Evolutionary conservation across 37 sponge, comb jelly and placozoan species (phyloP), one percentile per base, ranked within the genome.

Genomic region (Aplysina aerophoba): DNA sequence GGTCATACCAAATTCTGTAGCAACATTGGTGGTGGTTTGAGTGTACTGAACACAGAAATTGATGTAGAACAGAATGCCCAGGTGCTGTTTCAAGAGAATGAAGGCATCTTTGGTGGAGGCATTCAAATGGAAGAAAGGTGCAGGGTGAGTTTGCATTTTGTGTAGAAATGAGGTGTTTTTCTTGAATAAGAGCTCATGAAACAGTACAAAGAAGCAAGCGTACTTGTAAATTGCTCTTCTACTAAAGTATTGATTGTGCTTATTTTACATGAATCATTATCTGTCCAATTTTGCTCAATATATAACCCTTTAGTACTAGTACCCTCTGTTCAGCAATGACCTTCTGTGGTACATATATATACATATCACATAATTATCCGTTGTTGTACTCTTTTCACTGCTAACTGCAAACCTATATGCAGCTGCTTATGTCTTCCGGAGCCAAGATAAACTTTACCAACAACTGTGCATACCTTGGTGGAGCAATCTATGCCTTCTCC

Each of bases 91-190:
- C 60, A 67, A 12, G 54, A 67, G 25, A 93, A 93, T 65, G 59
- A 15, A 8, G 93, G 90, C 37, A 80, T 85, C 56, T 93, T 93
- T 84, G 93, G 93, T 66, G 93, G 82, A 19, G 93, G 93, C n/a
- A 87, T 93, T 34, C 83, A 86, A 0, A 87, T 93, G 90, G 90
- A 90, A 41, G 93, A 90, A 55, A 44, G 82, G 3, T 93, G 93
- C 41, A 30, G 84, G 88, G 93, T 93, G 44, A 81, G 90, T 71
- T 25, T 13, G 14, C 27, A 67, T 25, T 67, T n/a, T 67, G 69
- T 25, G 14, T 15, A 25, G 14, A 13, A 13, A 25, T 14, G 14
- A 67, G 13, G n/a, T 22, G 19, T 15, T 25, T 14, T 25, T 38
- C 4, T n/a, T n/a, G n/a, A n/a, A n/a, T n/a, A n/a, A n/a, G n/a